These are phyloP conservation scores for Archegozetes longisetosus DNA, from an alignment of 1,140 invertebrate species.

Conservation along the genomic window DNA sequence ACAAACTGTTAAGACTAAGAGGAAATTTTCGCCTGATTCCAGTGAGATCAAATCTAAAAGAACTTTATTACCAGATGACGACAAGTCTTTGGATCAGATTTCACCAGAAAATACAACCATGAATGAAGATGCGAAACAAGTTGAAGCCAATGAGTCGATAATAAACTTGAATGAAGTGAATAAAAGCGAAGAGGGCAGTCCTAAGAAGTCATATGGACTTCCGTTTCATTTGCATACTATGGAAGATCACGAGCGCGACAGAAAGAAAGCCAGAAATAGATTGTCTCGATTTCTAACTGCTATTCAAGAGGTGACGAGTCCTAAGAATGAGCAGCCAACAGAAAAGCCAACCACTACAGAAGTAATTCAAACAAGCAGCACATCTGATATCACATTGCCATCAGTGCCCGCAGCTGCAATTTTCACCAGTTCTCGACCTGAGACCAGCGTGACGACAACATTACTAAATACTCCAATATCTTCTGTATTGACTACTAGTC, in stretches of 20 bases:
- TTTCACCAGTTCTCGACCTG: background rate
- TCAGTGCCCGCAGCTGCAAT: background rate
- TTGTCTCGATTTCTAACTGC: conserved; percentile 7
- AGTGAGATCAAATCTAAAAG: background rate
- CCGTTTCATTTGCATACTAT: background rate
- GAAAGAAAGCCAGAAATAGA: conserved; percentile 10
- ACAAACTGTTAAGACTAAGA: background rate
- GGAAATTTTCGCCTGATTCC: background rate
- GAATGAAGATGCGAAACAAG: background rate
- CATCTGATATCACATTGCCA: background rate
- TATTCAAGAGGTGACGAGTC: background rate
- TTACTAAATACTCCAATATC: background rate
- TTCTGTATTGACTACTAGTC: background rate
- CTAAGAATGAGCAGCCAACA: background rate
- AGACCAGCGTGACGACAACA: background rate
- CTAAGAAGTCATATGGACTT: background rate
- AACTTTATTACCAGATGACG: too few relatives aligned
- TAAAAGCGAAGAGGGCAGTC: background rate
- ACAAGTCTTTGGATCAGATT: background rate
- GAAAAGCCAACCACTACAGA: background rate
- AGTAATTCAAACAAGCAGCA: too few relatives aligned
- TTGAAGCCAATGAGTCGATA: background rate
- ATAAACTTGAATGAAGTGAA: background rate
- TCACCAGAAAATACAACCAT: background rate
- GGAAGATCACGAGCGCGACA: conserved; percentile 9